Base-by-base conservation (phyloP, 2,113 vertebrate species). In the Mastomys coucha region DNA sequence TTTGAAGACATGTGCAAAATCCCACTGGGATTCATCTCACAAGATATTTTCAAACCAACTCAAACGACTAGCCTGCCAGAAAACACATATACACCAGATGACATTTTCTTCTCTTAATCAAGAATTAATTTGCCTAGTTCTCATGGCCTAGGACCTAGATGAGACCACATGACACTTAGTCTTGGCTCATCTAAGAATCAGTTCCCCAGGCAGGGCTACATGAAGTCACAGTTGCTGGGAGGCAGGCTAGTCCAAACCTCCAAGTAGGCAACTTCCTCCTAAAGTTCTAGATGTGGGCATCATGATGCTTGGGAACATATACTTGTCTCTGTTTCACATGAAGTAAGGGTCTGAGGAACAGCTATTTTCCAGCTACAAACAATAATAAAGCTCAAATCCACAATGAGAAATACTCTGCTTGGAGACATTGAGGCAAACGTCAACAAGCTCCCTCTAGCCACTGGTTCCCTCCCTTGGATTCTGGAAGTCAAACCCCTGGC, bases 41-140 rank as follows among this genome's bases (percentile, higher is more conserved):
- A 88, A 89, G 58, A 73, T 91, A 86, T 93, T 95, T 88, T 67
- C 63, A 70, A 77, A 84, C 76, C 45, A 93, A 63, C 63, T 51
- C 69, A 76, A 80, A 69, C 17, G 60, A 70, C 76, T 86, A 65
- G 12, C 53, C 60, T 77, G 80, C 58, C 78, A 75, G 84, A 93
- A 95, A 70, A 86, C 19, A 94, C 12, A 33, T 4, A 53, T 28
- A 31, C 9, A 63, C 19, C 19, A 85, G 22, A 80, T 11, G 67
- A 65, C 53, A 63, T 42, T 51, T 78, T 33, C 58, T 6, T 42
- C 42, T 92, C 67, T 80, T 58, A 94, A 85, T 16, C 42, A 31
- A 53, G 86, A 90, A 33, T 72, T 93, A 1, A 60, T 85, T 95
- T 97, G 96, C 85, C 89, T 91, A 93, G 95, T 95, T 91, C 91